A percentile compares a stretch with the other conserved stretches of the same genome.
Conservation (phyloP, 1,140 invertebrate genomes). For the Lethrus apterus region DNA sequence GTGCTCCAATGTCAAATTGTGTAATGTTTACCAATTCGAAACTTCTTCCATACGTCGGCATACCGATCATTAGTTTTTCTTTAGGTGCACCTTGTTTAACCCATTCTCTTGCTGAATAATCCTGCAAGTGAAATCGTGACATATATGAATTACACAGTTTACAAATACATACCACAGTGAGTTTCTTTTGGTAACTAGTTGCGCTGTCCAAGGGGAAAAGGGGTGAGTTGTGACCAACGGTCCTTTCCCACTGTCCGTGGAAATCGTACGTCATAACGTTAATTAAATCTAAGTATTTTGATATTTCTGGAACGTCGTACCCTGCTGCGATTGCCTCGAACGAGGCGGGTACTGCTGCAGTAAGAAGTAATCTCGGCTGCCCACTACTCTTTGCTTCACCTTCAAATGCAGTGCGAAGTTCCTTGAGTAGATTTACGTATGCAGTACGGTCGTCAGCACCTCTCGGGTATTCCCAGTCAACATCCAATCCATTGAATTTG, state of each 20-base stretch:
- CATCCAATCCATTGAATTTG: conserved; percentile 91
- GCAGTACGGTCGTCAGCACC: conserved; percentile 76
- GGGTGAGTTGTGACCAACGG: conserved; percentile 88
- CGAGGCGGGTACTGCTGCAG: conserved; percentile 85
- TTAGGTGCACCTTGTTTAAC: conserved; percentile 89
- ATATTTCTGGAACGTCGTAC: conserved; percentile 90
- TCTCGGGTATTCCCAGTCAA: conserved; percentile 95
- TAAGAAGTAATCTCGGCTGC: conserved; percentile 72
- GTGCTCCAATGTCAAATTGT: conserved; percentile 87
- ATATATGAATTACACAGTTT: not conserved
- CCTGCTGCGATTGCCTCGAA: conserved; percentile 89
- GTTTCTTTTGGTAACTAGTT: conserved; percentile 82
- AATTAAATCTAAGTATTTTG: conserved; percentile 89
- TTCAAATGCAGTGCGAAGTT: conserved; percentile 82
- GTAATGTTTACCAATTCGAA: conserved; percentile 86
- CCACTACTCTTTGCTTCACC: conserved; percentile 65
- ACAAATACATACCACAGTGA: conserved; percentile 66
- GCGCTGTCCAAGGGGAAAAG: conserved; percentile 82
- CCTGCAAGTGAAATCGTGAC: conserved; percentile 46
- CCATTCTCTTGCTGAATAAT: conserved; percentile 88
- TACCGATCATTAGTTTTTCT: conserved; percentile 91
- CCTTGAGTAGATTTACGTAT: conserved; percentile 74
- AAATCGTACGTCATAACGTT: conserved; percentile 95
- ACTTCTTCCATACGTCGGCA: conserved; percentile 90
- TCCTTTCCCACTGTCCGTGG: conserved; percentile 87